Evolutionary conservation across 1,140 invertebrate species (phyloP), one percentile per base, ranked within the genome.

Genomic region (Metaphire vulgaris): DNA sequence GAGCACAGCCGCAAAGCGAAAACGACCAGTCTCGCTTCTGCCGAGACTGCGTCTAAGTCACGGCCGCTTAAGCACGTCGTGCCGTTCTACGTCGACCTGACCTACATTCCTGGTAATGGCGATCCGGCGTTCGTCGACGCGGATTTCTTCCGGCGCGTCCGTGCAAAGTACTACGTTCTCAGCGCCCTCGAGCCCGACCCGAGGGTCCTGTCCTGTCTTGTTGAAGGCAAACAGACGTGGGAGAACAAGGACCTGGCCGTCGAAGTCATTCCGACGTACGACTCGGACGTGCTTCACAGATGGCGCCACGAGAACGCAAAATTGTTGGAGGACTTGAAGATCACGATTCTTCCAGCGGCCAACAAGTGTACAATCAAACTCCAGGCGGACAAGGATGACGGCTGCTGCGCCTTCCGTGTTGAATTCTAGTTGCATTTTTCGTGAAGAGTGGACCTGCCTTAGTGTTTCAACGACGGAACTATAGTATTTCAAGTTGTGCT

Each of bases 221-320:
- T 96, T 1, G 93, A 96, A 85, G 94, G 93, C 30, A 96, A 96
- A 83, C 92, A 94, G 83, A 92, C 92, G 32, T 96, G 94, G 94
- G 41, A 56, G 41, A 56, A 56, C 41, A 56, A 56, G 41, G 41
- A 56, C 21, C 21, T 56, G 41, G 6, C 41, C 41, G 41, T 56
- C 6, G 21, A 56, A 6, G 41, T 56, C 41, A 56, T 56, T 56
- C 41, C 41, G 6, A 56, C 41, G 6, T 21, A 56, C 41, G 41
- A 56, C 41, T 56, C 41, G 6, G 6, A 6, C 41, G 41, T 21
- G 21, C 41, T 56, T 21, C 41, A 56, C 41, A 6, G 41, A 56
- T 56, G 41, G 41, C 21, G 6, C 41, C 41, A 56, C 41, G 41
- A 56, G 21, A 56, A 56, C 21, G 41, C 41, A 6, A 56, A 56